Conservation (phyloP, 1,140 invertebrate genomes). For the Metopolophium dirhodum region DNA sequence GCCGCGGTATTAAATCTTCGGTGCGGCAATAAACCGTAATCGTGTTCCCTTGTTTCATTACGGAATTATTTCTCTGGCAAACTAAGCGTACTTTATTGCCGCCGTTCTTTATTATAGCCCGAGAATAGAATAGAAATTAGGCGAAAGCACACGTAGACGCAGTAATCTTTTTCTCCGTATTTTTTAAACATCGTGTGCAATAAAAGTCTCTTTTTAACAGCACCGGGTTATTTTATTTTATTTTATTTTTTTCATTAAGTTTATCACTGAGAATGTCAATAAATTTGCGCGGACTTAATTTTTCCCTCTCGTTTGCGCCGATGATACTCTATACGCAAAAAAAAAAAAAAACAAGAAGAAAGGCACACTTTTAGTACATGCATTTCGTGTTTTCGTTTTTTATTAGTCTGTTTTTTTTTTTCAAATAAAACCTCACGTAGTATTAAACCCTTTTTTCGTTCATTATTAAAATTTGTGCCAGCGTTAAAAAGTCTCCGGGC, state of each 20-base stretch:
- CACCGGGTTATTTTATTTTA: background rate
- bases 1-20: conserved; percentile 11
- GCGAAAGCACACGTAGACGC: conserved; percentile 50
- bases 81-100: conserved; percentile 53
- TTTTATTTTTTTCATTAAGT: conserved; percentile 53
- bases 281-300: conserved; percentile 55
- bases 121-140: conserved; percentile 52
- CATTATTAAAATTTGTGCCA: conserved; percentile 55
- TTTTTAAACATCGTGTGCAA: conserved; percentile 46
- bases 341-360: background rate
- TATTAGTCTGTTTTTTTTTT: conserved; percentile 56
- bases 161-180: conserved; percentile 33
- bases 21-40: conserved; percentile 12
- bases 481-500: conserved; percentile 55
- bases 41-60: conserved; percentile 44
- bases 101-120: conserved; percentile 43
- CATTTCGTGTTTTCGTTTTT: conserved; percentile 53
- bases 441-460: conserved; percentile 56
- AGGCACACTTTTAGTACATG: conserved; percentile 38
- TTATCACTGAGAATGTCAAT: conserved; percentile 54
- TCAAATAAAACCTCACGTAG: conserved; percentile 51
- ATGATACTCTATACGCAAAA: conserved; percentile 13
- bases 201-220: conserved; percentile 56
- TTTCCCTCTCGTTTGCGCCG: conserved; percentile 44
- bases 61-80: conserved; percentile 44